Percentiles rank a stretch among this genome's conserved stretches.
Evolutionary conservation across 2,113 vertebrate genomes (phyloP).

Genomic region (Dipodomys spectabilis): DNA sequence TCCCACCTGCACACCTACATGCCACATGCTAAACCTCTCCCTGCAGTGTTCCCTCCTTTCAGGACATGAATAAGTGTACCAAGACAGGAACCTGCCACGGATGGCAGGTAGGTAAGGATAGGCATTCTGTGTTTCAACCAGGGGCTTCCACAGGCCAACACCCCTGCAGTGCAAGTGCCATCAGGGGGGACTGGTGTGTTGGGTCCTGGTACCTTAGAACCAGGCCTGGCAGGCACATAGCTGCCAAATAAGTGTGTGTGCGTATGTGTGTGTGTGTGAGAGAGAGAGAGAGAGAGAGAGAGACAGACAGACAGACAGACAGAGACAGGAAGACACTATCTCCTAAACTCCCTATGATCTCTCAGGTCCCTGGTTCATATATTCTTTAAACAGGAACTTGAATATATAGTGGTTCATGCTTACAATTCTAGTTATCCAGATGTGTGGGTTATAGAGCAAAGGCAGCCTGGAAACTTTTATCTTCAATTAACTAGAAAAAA

Average conservation of each 20-base stretch:
- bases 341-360: rapidly evolving
- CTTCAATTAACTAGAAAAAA: too few relatives aligned
- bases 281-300: neutral
- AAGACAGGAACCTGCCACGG: neutral
- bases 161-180: neutral
- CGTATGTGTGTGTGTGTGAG: neutral
- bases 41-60: neutral
- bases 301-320: neutral
- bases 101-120: neutral
- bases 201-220: neutral
- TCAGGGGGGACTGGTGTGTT: neutral
- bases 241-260: neutral
- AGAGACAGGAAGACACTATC: neutral
- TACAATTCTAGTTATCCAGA: too few relatives aligned
- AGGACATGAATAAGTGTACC: neutral
- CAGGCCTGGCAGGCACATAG: neutral
- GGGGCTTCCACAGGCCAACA: neutral
- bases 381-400: neutral
- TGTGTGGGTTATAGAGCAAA: too few relatives aligned
- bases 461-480: too few relatives aligned
- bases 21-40: neutral
- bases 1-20: neutral
- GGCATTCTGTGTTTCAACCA: neutral
- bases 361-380: rapidly evolving
- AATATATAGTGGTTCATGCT: too few relatives aligned